Evolutionary conservation across 1,140 invertebrate species (phyloP).

Genomic region (Oppia nitens): DNA sequence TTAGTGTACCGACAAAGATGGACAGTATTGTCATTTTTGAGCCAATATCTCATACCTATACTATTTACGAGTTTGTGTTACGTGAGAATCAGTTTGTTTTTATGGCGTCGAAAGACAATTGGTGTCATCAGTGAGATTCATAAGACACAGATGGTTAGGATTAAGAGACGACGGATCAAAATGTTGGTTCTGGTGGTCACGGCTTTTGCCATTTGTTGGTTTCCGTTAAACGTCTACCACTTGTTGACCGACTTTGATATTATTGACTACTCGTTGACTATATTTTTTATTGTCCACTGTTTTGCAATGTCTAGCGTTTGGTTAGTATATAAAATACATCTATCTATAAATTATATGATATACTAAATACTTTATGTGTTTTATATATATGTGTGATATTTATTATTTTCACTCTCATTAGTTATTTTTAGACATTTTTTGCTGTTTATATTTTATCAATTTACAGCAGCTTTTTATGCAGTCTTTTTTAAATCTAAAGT

Average conservation of each 20-base stretch:
- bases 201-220: slow-evolving; percentile 36
- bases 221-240: slow-evolving; percentile 33
- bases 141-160: too few species aligned
- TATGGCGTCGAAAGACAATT: slow-evolving; percentile 25
- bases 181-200: slow-evolving; percentile 35
- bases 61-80: slow-evolving; percentile 31
- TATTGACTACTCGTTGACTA: slow-evolving; percentile 1
- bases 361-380: too few species aligned
- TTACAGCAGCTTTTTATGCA: too few species aligned
- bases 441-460: too few species aligned
- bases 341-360: too few species aligned
- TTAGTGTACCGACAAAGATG: too few species aligned
- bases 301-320: slow-evolving; percentile 82
- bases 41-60: slow-evolving; percentile 37
- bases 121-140: too few species aligned
- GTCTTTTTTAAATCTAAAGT: too few species aligned
- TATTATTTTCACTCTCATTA: too few species aligned
- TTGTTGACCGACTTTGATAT: slow-evolving; percentile 28
- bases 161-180: slow-evolving; percentile 34
- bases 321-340: too few species aligned
- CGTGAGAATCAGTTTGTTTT: slow-evolving; percentile 25
- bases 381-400: too few species aligned
- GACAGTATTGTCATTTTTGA: slow-evolving; percentile 31
- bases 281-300: slow-evolving; percentile 45
- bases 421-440: too few species aligned